Evolutionary conservation across 2,113 vertebrate genomes (phyloP), one percentile per base, ranked within the genome.

Genomic region (Myxocyprinus asiaticus): DNA sequence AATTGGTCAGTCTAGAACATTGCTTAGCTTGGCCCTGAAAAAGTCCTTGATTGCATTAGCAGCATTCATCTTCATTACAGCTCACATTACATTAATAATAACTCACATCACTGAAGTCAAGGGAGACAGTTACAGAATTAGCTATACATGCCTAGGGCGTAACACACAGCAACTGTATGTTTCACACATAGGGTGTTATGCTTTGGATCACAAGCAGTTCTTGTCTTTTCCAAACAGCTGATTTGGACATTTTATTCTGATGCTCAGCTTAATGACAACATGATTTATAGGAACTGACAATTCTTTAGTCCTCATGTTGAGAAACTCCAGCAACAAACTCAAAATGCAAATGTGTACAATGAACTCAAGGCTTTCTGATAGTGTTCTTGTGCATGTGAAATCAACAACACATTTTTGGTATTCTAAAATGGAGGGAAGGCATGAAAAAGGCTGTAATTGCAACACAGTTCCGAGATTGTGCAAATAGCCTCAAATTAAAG

Each of bases 31-130:
- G 33, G 48, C 62, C 64, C 48, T 64, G 48, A 76, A 76, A 33
- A 74, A 42, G 44, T 64, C 61, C 9, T 65, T 43, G 14, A 33
- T 53, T 65, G 48, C 61, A 76, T 76, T 65, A 51, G 74, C 48
- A 66, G 15, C 62, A 53, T 76, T 76, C 47, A n/a, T 76, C 74
- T 66, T 66, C 74, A 76, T 76, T 65, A 55, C 74, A 55, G 33
- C 48, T 76, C 74, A 11, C 47, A 76, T 76, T 51, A 65, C 62
- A 65, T 76, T 76, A 65, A 15, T 51, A 66, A 44, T 22, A 17
- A 55, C 51, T 76, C 50, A 51, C 74, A 66, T 76, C 33, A 43
- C 58, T 74, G 65, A 76, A 51, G 74, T 64, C 74, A 55, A 55
- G 62, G 22, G 74, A 76, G 48, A 65, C 62, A 33, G 22, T 33